Evolutionary conservation across 2,113 vertebrate genomes (phyloP), one percentile per base, ranked within the genome.

Genomic region (Odocoileus hemionus): DNA sequence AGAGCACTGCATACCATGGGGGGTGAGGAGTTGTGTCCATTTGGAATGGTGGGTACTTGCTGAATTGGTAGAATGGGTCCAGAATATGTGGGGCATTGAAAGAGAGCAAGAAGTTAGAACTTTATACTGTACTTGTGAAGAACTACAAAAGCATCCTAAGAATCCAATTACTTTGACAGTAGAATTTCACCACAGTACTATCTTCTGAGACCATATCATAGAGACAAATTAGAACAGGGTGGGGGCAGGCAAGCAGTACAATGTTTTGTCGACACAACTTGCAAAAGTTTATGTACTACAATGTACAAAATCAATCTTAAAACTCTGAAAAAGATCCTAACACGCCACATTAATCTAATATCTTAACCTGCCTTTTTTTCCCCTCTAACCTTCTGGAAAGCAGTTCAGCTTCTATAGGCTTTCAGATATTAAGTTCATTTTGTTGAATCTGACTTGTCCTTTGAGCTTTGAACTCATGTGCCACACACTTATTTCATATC

Each of bases 41-140:
- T 98, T 98, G 97, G 98, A 97, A 98, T 98, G 98, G 97, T 98
- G 96, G 98, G 97, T 97, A 98, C 98, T 98, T 98, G 98, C 98
- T 98, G 98, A 98, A 98, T 98, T 98, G 98, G 98, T 98, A 98
- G 98, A 98, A 98, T 98, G 97, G 98, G 98, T 98, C 98, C 98
- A 98, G 97, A 98, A 97, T 98, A 98, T 98, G 98, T 98, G 98
- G 98, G 98, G 97, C 97, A 97, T 97, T 98, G 98, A 98, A 98
- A 98, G 98, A 98, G 97, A 98, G 97, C 98, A 97, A 98, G 98
- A 98, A 98, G 97, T 98, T 98, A 98, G 98, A 98, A 98, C 96
- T 98, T 98, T 97, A 97, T 67, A 98, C 98, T 97, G 58, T 96
- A 96, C 91, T 97, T 88, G 86, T 85, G 96, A 97, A 97, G 98